Conservation (phyloP, 2,113 vertebrate genomes). For the Lagopus leucura region DNA sequence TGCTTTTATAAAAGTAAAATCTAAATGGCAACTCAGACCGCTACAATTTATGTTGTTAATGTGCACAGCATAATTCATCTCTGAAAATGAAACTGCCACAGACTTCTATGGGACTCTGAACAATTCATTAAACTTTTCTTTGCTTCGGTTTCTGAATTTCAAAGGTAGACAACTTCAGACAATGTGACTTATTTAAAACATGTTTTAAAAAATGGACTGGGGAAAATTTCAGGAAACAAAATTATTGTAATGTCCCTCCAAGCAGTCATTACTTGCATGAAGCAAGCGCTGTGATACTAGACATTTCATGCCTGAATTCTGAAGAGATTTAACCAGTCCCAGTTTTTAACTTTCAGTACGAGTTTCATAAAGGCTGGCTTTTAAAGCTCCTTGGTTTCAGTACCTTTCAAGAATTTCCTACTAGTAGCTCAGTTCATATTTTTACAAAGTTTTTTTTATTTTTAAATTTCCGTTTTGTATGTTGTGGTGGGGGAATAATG, state of each 20-base stretch:
- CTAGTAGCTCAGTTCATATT: constrained; percentile 21
- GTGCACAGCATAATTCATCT: constrained; percentile 17
- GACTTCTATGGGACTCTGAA: constrained; percentile 13
- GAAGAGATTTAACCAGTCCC: constrained; percentile 42
- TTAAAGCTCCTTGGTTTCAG: constrained; percentile 12
- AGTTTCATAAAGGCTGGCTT: not conserved
- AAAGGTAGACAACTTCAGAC: constrained; percentile 46
- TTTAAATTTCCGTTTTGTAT: not conserved
- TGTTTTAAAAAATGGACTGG: constrained; percentile 38
- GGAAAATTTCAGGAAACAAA: constrained; percentile 63
- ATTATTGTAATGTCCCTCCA: constrained; percentile 70
- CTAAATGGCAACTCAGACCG: not conserved
- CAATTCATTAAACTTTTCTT: constrained; percentile 46
- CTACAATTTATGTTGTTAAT: constrained; percentile 26
- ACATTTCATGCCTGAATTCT: constrained; percentile 61
- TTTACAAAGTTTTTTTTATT: not conserved
- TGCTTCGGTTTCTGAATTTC: constrained; percentile 60
- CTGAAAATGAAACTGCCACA: constrained; percentile 33
- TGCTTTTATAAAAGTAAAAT: constrained; percentile 1
- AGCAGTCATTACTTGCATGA: constrained; percentile 34
- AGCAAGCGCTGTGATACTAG: constrained; percentile 44
- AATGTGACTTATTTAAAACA: constrained; percentile 50
- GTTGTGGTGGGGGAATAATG: not conserved
- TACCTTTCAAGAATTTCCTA: constrained; percentile 36
- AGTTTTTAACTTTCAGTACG: constrained; percentile 8